These are phyloP conservation scores for Cordilura impudica DNA, from an alignment of 2,888 invertebrate genomes.

Conservation along the genomic window DNA sequence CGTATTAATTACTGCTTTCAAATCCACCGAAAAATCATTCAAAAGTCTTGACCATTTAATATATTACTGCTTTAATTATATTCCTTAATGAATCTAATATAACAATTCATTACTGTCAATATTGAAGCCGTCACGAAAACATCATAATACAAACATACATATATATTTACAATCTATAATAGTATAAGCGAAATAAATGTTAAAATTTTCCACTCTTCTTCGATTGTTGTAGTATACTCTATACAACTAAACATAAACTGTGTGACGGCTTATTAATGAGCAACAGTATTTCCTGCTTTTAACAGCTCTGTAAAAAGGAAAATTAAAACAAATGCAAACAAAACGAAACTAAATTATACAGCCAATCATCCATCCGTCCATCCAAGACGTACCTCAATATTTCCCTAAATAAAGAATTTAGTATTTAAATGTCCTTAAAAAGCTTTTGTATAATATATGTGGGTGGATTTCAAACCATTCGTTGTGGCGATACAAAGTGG, in stretches of 20 bases:
- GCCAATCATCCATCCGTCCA: background rate
- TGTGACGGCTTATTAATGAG: conserved; percentile 44
- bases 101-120: conserved; percentile 27
- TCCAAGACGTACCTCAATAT: background rate
- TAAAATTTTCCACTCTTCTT: background rate
- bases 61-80: no score
- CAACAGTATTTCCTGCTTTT: conserved; percentile 43
- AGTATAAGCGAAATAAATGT: conserved; percentile 38
- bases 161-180: background rate
- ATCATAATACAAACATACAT: background rate
- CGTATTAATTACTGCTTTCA: no score
- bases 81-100: no score
- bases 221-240: background rate
- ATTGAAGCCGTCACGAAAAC: conserved; percentile 26
- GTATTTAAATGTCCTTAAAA: conserved; percentile 18
- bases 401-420: conserved; percentile 17
- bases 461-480: conserved; percentile 15
- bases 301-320: conserved; percentile 9
- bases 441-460: conserved; percentile 12
- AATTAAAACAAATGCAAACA: conserved; percentile 13
- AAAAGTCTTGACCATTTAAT: no score
- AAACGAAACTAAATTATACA: background rate
- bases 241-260: conserved; percentile 11
- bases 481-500: no score
- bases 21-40: no score